Base-by-base conservation (phyloP, 2,797 vertebrate species). In the Adrianichthys oophorus region DNA sequence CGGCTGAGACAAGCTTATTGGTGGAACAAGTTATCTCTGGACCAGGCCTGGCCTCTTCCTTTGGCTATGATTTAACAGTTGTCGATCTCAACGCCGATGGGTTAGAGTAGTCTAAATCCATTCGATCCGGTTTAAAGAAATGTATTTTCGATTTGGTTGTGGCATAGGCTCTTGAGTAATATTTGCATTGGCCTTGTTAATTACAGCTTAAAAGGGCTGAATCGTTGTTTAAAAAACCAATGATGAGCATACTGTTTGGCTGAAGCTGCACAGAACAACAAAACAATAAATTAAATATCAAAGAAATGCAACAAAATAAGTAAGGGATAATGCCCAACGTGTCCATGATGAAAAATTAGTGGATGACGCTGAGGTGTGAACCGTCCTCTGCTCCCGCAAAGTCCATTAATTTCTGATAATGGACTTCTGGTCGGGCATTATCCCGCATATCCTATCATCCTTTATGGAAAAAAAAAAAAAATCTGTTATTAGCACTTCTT, bases 31-130 rank as follows among this genome's bases (percentile, higher is more conserved):
- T 94, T 58, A 93, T 98, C 72, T 93, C 93, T 43, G 95, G 94
- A 41, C 94, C 94, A 32, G 95, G 93, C 0, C 84, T 98, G 82
- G 96, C 95, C n/a, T 98, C 96, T 17, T 98, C 96, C 0, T 98
- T 98, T 24, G 96, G 95, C 68, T 98, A 97, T 7, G 96, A 96
- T 4, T 88, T 98, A 64, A 84, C 95, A 4, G 94, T 97, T 65
- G 93, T 93, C 64, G 96, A 98, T 82, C 90, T 98, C 65, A 97
- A 98, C 51, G 84, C 70, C 51, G 96, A 98, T 2, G 91, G 93
- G 95, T 98, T 87, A 66, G 91, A 53, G 58, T 43, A 32, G 3
- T 21, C 14, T 1, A 10, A 15, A 58, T 5, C 15, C 13, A 7
- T 32, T 8, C 32, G 45, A 29, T 1, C 15, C 5, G 1, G 19